phyloP scores from a whole-genome alignment of 92 coral and sea anemone species.

The Plumapathes pennacea region DNA sequence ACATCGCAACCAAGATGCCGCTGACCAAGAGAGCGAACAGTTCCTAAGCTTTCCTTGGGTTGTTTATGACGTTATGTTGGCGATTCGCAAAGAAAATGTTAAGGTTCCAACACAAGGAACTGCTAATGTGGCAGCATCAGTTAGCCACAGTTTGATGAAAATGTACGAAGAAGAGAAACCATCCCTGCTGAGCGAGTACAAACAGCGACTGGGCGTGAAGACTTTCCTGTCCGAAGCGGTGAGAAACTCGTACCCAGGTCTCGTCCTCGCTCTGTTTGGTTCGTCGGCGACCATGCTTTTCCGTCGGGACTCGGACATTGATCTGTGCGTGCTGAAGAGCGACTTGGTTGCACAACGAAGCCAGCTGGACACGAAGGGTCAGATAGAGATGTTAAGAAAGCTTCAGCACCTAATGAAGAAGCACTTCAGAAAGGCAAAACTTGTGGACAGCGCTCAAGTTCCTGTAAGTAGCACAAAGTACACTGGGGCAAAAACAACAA shows the following conservation, averaged over 20 bases:
- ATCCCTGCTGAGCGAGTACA: constrained; percentile 43
- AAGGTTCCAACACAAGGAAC: constrained; percentile 21
- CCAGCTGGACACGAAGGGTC: constrained; percentile 33
- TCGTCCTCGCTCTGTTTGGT: constrained; percentile 75
- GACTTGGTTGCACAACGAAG: constrained; percentile 1
- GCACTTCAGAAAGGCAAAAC: constrained; percentile 36
- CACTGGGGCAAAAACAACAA: constrained; percentile 16
- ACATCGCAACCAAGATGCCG: constrained; percentile 4
- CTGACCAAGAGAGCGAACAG: constrained; percentile 28
- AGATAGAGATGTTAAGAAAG: constrained; percentile 37
- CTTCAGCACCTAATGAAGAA: constrained; percentile 27
- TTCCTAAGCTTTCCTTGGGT: constrained; percentile 97
- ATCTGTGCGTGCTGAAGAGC: constrained; percentile 66
- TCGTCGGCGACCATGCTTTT: constrained; percentile 89
- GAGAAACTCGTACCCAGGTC: constrained; percentile 6
- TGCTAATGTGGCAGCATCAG: constrained; percentile 17
- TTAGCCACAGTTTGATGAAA: constrained; percentile 50
- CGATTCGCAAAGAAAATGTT: constrained; percentile 35
- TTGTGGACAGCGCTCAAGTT: constrained; percentile 51
- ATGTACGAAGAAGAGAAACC: constrained; percentile 44
- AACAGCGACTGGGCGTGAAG: constrained; percentile 50
- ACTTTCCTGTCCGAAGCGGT: constrained; percentile 13
- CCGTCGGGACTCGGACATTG: constrained; percentile 89
- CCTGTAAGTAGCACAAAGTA: constrained; percentile 60
- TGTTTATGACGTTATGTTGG: constrained; percentile 87